phyloP scores from a whole-genome alignment of 2,113 vertebrate species.

The Herpetotheres cachinnans region DNA sequence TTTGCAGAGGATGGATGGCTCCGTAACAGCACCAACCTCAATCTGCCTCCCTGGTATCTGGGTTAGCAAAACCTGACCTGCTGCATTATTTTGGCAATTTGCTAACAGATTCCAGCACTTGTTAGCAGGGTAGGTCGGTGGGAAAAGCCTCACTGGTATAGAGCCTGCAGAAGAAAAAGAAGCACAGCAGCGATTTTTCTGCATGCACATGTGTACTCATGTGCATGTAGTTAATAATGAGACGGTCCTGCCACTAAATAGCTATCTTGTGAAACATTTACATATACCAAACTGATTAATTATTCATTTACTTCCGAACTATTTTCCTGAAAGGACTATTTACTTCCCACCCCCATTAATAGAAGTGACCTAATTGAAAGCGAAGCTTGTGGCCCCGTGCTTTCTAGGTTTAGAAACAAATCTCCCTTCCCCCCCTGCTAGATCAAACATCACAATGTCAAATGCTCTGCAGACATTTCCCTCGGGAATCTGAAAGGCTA shows the following conservation, averaged over 20 bases:
- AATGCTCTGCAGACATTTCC: slow-evolving; percentile 77
- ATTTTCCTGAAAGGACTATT: slow-evolving; percentile 63
- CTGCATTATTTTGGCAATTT: not conserved
- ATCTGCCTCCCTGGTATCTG: not conserved
- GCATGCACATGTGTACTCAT: not conserved
- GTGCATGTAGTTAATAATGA: not conserved
- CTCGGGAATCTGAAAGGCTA: slow-evolving; percentile 91
- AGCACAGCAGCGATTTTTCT: not conserved
- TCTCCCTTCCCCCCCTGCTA: slow-evolving; percentile 12
- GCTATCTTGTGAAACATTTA: slow-evolving; percentile 25
- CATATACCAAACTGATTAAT: slow-evolving; percentile 52
- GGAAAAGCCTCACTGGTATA: not conserved
- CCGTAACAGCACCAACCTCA: not conserved
- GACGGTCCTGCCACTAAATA: not conserved
- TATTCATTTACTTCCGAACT: slow-evolving; percentile 66
- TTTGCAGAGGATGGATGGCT: not conserved
- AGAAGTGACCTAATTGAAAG: slow-evolving; percentile 64
- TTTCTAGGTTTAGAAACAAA: slow-evolving; percentile 62
- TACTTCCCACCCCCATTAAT: slow-evolving; percentile 51
- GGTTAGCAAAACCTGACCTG: not conserved
- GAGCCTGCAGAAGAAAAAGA: not conserved
- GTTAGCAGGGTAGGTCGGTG: rapidly evolving
- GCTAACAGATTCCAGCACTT: not conserved
- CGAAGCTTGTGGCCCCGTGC: slow-evolving; percentile 22
- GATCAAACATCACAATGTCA: slow-evolving; percentile 78